Evolutionary conservation across 2,888 invertebrate genomes (phyloP).

Genomic region (Aphidius colemani): DNA sequence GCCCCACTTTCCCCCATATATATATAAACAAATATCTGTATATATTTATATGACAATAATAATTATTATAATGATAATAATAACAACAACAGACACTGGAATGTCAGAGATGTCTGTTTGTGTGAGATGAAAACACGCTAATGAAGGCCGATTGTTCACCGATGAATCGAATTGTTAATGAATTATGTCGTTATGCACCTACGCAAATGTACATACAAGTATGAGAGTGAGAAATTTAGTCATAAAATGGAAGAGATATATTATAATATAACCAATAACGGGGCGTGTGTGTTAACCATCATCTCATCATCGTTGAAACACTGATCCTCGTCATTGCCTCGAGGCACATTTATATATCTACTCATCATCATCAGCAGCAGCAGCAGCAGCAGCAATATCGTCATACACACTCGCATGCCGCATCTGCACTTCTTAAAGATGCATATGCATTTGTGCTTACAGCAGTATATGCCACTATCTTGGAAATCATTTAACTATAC

Average conservation of each 20-base stretch:
- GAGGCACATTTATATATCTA: conserved; percentile 29
- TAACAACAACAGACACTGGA: conserved; percentile 7
- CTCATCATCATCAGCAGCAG: too few species aligned
- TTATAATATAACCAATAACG: too few species aligned
- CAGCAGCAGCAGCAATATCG: too few species aligned
- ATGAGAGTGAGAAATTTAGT: too few species aligned
- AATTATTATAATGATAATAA: conserved; percentile 7
- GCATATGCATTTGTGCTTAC: too few species aligned
- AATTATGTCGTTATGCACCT: conserved; percentile 49
- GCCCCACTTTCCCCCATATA: too few species aligned
- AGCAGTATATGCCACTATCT: conserved; percentile 27
- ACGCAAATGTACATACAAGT: conserved; percentile 18
- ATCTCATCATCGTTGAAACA: too few species aligned
- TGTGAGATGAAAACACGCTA: conserved; percentile 40
- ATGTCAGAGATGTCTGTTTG: conserved; percentile 31
- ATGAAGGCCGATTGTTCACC: conserved; percentile 54
- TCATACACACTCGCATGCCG: too few species aligned
- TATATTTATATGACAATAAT: conserved; percentile 11
- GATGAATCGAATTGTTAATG: conserved; percentile 57
- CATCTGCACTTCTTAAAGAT: too few species aligned
- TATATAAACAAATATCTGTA: conserved; percentile 1
- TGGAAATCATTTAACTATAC: conserved; percentile 32
- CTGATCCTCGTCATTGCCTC: conserved; percentile 29
- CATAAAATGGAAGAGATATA: too few species aligned
- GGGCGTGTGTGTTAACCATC: too few species aligned